A percentile compares a stretch with the other conserved stretches of the same genome.
Evolutionary conservation across 1,140 invertebrate genomes (phyloP).

Genomic region (Trinorchestia longiramus): DNA sequence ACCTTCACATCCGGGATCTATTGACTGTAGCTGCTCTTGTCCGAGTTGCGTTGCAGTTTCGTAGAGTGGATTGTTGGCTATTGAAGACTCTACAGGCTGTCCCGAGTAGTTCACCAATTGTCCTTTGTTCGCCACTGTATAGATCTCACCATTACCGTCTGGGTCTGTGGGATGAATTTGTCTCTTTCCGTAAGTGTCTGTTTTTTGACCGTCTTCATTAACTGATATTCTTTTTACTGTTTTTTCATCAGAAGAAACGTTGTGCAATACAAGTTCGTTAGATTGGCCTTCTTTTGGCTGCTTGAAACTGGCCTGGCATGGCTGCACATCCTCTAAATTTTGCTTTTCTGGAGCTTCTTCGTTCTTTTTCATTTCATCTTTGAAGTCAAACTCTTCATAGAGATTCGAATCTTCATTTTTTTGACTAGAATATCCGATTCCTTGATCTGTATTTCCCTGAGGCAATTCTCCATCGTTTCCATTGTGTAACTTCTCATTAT

Average conservation of each 20-base stretch:
- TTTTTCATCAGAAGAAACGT: background rate
- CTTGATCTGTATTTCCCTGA: background rate
- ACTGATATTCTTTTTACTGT: background rate
- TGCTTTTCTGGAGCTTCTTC: background rate
- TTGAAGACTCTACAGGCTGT: background rate
- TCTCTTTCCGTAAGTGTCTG: background rate
- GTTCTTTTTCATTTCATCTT: background rate
- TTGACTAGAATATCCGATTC: background rate
- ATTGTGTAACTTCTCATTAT: no score
- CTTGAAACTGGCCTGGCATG: background rate
- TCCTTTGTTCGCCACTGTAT: background rate
- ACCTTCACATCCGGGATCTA: background rate
- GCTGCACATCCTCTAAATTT: background rate
- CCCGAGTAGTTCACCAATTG: background rate
- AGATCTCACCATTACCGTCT: background rate
- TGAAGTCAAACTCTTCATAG: background rate
- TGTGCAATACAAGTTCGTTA: background rate
- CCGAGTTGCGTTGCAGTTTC: background rate
- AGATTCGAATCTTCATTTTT: background rate
- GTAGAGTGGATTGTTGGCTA: background rate
- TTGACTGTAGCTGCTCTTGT: background rate
- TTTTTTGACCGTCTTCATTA: background rate
- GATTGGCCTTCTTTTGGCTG: background rate
- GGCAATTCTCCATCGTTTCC: background rate
- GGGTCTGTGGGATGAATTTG: background rate